Evolutionary conservation across 2,797 vertebrate genomes (phyloP), one percentile per base, ranked within the genome.

Genomic region (Sebastolobus alascanus): DNA sequence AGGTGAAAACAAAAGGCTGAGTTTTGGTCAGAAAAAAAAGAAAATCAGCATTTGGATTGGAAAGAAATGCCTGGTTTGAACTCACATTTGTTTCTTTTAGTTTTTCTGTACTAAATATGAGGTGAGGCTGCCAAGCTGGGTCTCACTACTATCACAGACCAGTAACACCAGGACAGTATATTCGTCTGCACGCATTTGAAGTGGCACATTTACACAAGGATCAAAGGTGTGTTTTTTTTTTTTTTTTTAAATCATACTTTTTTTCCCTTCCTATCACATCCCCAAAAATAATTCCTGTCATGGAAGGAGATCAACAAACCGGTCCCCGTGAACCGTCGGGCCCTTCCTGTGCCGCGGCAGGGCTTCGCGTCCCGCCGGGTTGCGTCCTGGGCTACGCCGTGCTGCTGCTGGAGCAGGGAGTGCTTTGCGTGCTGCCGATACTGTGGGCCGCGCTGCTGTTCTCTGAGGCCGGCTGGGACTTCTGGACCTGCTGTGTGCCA

Each of bases 371-470:
- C 78, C 69, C 33, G 31, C 0, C 0, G 25, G 52, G 75, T 33
- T 2, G 55, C 27, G 37, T 65, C 43, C 2, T 0, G 46, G 72
- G 95, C 95, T 98, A 99, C 84, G 98, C 96, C 0, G 97, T 96
- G 86, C 97, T 98, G 96, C 96, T 99, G 95, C 97, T 99, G 84
- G 98, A 99, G 85, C 98, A 99, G 29, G 98, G 98, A 0, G 98
- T 99, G 95, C 98, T 99, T 85, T 98, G 98, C 0, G 98, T 99
- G 96, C 98, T 99, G 91, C 97, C 98, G 0, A 99, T 97, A 79
- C 98, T 99, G 94, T 97, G 98, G 0, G 97, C 98, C 0, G 97
- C 96, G 0, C 98, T 99, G 97, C 98, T 99, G 96, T 97, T 99
- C 87, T 99, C 98, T 0, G 98, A 99, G 84, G 93, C 96, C 0